phyloP scores from a whole-genome alignment of 2,888 invertebrate species.

The Eupelmus urozonus region DNA sequence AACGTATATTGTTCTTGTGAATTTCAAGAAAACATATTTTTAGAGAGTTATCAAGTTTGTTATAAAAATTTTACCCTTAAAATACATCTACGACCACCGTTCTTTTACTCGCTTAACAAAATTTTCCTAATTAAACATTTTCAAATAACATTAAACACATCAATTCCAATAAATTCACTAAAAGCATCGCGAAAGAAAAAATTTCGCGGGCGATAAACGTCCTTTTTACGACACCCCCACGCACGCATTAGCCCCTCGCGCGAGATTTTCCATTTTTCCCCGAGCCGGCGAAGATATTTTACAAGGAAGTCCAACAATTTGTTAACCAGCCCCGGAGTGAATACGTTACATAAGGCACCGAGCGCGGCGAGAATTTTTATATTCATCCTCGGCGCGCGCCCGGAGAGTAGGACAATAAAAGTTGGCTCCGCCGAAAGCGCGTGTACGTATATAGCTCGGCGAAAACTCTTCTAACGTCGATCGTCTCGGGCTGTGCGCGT shows the following conservation, averaged over 20 bases:
- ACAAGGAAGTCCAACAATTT: conserved; percentile 43
- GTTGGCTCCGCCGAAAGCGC: no score
- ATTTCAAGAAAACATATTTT: no score
- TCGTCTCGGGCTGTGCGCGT: conserved; percentile 43
- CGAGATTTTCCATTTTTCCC: conserved; percentile 29
- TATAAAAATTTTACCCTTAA: no score
- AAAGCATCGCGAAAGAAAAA: no score
- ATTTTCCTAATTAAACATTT: no score
- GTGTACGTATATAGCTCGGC: conserved; percentile 48
- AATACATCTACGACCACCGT: no score
- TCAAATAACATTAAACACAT: no score
- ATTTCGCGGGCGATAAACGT: background rate
- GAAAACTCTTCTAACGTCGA: conserved; percentile 43
- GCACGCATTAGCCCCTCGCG: background rate
- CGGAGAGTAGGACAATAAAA: conserved; percentile 60
- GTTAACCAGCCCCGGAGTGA: conserved; percentile 47
- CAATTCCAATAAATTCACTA: background rate
- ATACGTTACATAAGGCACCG: conserved; percentile 16
- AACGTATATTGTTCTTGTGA: no score
- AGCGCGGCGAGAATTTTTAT: conserved; percentile 40
- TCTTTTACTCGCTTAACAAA: no score
- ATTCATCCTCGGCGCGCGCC: conserved; percentile 50
- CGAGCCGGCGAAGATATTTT: background rate
- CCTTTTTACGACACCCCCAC: background rate
- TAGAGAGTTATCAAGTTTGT: no score